phyloP scores from a whole-genome alignment of 1,140 invertebrate species.

The Drosophila baimaii region DNA sequence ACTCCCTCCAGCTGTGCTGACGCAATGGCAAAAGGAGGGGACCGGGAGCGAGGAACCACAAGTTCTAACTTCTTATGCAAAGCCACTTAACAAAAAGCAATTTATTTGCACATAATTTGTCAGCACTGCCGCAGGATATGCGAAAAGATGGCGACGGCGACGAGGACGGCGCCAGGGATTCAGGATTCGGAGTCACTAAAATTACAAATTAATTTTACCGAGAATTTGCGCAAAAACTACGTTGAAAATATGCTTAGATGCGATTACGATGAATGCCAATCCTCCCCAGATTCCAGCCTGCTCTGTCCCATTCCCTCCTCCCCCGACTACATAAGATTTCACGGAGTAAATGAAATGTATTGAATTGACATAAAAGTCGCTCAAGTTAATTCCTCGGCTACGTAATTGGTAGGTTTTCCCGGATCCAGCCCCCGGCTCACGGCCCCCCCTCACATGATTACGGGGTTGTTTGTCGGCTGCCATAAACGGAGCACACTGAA shows the following conservation, averaged over 20 bases:
- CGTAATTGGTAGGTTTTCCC: slow-evolving; percentile 72
- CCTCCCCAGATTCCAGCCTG: neutral
- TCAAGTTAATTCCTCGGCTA: slow-evolving; percentile 79
- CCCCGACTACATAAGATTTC: slow-evolving; percentile 15
- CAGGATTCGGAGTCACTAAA: slow-evolving; percentile 57
- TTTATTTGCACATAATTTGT: slow-evolving; percentile 83
- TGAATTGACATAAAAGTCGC: slow-evolving; percentile 83
- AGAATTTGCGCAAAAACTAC: slow-evolving; percentile 78
- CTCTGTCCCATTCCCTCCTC: neutral
- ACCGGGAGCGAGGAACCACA: slow-evolving; percentile 36
- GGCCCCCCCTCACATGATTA: slow-evolving; percentile 69
- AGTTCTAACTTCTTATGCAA: slow-evolving; percentile 79
- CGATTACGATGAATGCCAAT: slow-evolving; percentile 42
- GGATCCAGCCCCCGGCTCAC: slow-evolving; percentile 4
- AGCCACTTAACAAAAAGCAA: slow-evolving; percentile 83
- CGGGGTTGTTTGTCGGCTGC: slow-evolving; percentile 58
- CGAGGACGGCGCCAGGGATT: neutral
- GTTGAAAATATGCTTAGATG: slow-evolving; percentile 62
- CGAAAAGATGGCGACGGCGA: slow-evolving; percentile 42
- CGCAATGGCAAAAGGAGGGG: slow-evolving; percentile 19
- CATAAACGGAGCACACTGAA: slow-evolving; percentile 46
- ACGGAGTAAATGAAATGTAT: slow-evolving; percentile 81
- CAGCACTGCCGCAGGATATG: slow-evolving; percentile 76
- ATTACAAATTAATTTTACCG: slow-evolving; percentile 80
- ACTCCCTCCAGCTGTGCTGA: slow-evolving; percentile 16